phyloP scores from a whole-genome alignment of 1,140 invertebrate genomes.

The Diuraphis noxia region DNA sequence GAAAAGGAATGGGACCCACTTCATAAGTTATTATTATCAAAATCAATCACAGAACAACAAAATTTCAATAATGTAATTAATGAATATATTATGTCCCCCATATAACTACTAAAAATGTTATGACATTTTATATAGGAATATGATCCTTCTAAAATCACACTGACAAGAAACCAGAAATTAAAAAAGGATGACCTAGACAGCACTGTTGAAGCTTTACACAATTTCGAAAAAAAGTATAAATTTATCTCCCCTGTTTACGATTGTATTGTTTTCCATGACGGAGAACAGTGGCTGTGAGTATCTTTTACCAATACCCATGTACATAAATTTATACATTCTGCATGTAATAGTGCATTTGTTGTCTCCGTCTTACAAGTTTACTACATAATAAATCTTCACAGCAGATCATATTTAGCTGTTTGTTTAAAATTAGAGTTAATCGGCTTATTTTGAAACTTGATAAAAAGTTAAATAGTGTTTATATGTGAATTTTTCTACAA shows the following conservation, averaged over 20 bases:
- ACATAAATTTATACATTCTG: no score
- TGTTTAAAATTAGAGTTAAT: no score
- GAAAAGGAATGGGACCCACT: slow-evolving; percentile 83
- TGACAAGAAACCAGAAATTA: slow-evolving; percentile 76
- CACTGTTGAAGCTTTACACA: slow-evolving; percentile 76
- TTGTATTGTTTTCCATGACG: slow-evolving; percentile 90
- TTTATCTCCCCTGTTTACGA: slow-evolving; percentile 90
- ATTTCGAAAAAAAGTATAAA: slow-evolving; percentile 84
- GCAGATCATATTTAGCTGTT: background rate
- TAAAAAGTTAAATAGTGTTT: no score
- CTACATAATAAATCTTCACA: no score
- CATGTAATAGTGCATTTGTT: no score
- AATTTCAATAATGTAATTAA: slow-evolving; percentile 49
- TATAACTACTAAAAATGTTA: slow-evolving; percentile 22
- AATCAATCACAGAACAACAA: slow-evolving; percentile 60
- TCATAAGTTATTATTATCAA: slow-evolving; percentile 79
- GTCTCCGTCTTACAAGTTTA: no score
- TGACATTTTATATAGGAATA: slow-evolving; percentile 59
- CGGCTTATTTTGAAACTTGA: no score
- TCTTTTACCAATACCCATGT: background rate
- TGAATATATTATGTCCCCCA: background rate
- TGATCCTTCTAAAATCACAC: slow-evolving; percentile 61
- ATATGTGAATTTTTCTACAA: no score
- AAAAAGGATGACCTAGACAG: slow-evolving; percentile 88
- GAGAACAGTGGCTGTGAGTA: slow-evolving; percentile 73